A percentile compares a stretch with the other conserved stretches of the same genome.
Evolutionary conservation across 2,888 invertebrate genomes (phyloP).

Genomic region (Ceratothoa steindachneri): DNA sequence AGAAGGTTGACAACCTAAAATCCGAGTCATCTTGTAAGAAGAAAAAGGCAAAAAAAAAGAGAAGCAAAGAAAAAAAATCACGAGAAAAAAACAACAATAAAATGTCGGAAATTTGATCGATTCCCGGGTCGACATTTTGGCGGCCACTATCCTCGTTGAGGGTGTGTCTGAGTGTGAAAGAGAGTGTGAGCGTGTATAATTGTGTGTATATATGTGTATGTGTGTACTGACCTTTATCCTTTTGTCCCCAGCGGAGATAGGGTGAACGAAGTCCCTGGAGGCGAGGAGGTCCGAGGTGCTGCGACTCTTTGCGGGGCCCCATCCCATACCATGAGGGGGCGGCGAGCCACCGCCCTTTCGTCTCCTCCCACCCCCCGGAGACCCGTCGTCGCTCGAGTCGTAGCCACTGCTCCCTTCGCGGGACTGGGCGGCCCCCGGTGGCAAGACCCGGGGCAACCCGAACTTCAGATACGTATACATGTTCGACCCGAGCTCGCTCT

Average conservation of each 20-base stretch:
- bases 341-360: conserved; percentile 33
- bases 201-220: no score
- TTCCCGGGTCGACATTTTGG: no score
- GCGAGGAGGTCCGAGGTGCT: conserved; percentile 50
- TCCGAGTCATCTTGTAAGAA: no score
- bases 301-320: conserved; percentile 48
- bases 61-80: no score
- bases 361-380: conserved; percentile 45
- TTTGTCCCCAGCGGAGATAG: not conserved
- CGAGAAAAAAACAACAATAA: no score
- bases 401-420: conserved; percentile 86
- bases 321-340: conserved; percentile 26
- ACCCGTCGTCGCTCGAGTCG: conserved; percentile 73
- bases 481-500: conserved; percentile 77
- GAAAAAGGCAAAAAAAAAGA: no score
- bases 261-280: conserved; percentile 35
- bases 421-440: conserved; percentile 65
- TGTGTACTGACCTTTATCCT: not conserved
- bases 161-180: no score
- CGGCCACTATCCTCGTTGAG: no score
- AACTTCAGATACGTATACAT: conserved; percentile 93
- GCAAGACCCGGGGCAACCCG: conserved; percentile 84
- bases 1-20: no score
- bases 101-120: no score
- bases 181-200: no score